These are phyloP conservation scores for Alviniconcha strummeri DNA, from an alignment of 2,888 invertebrate species.

Conservation along the genomic window DNA sequence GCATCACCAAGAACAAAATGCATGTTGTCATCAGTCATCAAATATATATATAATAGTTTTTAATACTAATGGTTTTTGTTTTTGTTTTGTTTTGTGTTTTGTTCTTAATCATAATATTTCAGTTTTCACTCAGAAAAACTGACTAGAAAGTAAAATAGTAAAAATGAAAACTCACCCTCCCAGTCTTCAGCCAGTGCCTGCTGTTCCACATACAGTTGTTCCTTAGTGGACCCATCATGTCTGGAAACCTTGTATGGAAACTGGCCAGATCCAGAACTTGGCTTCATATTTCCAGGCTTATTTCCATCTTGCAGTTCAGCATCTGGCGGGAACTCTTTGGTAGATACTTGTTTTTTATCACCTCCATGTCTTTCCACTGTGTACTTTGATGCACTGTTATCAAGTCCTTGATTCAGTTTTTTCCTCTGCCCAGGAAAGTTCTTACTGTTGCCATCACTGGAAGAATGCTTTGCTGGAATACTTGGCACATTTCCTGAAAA, in stretches of 20 bases:
- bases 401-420: not conserved
- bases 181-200: not conserved
- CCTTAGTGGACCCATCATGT: not conserved
- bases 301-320: not conserved
- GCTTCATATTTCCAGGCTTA: not conserved
- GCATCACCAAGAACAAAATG: too few relatives aligned
- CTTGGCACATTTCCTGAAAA: not conserved
- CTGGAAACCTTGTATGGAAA: slow-evolving; percentile 19
- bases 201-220: not conserved
- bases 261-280: not conserved
- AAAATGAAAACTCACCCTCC: not conserved
- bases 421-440: not conserved
- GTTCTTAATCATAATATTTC: too few relatives aligned
- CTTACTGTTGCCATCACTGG: not conserved
- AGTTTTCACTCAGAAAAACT: too few relatives aligned
- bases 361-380: slow-evolving; percentile 22
- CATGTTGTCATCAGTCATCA: too few relatives aligned
- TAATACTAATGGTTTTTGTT: too few relatives aligned
- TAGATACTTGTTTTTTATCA: slow-evolving; percentile 2
- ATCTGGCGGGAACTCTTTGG: slow-evolving; percentile 23
- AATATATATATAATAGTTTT: too few relatives aligned
- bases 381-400: slow-evolving; percentile 4
- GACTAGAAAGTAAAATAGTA: too few relatives aligned
- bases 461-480: not conserved
- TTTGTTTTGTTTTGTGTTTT: too few relatives aligned